These are phyloP conservation scores for Pteruthius melanotis DNA, from an alignment of 2,113 vertebrate species.

Conservation along the genomic window DNA sequence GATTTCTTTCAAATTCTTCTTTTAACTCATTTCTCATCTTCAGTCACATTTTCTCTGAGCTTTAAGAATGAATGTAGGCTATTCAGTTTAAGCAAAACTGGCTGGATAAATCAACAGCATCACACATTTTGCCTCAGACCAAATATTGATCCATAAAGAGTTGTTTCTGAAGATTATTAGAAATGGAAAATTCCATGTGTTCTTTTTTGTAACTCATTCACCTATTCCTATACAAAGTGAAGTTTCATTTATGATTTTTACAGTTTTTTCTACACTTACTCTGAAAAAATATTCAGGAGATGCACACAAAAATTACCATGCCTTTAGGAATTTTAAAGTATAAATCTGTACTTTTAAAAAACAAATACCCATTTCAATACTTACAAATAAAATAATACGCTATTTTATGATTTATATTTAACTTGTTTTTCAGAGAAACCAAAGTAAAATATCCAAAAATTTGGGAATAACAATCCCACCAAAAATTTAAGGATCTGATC, in stretches of 20 bases:
- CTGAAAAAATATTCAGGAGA: neutral
- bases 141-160: conserved; percentile 28
- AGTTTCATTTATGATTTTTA: conserved; percentile 1
- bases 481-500: neutral
- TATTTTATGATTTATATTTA: neutral
- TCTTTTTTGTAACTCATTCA: neutral
- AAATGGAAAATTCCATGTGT: conserved; percentile 4
- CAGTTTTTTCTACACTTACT: neutral
- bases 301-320: neutral
- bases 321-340: neutral
- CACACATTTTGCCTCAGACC: conserved; percentile 1
- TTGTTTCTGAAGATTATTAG: conserved; percentile 24
- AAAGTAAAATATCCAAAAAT: neutral
- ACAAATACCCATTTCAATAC: neutral
- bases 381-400: neutral
- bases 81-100: neutral
- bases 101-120: conserved; percentile 19
- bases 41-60: neutral
- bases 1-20: neutral
- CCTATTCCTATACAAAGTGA: neutral
- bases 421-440: neutral
- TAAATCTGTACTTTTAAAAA: neutral
- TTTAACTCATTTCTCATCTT: neutral
- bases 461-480: neutral
- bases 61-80: neutral